Percentiles rank a stretch among this genome's conserved stretches.
phyloP scores from a whole-genome alignment of 2,113 vertebrate species.

The Melanerpes aurifrons region DNA sequence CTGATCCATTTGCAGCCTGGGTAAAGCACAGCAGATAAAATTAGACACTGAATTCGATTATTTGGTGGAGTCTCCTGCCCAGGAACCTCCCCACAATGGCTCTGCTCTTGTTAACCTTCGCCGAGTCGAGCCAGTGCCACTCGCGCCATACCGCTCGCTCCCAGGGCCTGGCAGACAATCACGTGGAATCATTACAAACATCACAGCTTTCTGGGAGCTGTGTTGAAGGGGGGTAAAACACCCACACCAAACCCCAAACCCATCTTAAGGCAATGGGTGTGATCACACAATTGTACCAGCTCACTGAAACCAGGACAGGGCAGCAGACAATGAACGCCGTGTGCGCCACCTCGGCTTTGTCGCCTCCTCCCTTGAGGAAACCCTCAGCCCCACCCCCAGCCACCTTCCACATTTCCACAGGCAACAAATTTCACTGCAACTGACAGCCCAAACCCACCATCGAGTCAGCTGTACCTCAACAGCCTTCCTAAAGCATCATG shows the following conservation, averaged over 20 bases:
- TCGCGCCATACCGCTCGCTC: background rate
- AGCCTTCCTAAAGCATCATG: too few relatives aligned
- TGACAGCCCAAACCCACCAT: background rate
- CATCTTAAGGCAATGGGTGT: background rate
- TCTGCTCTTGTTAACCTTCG: slow-evolving; percentile 44
- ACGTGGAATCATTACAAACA: background rate
- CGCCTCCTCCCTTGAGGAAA: background rate
- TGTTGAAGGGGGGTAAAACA: background rate
- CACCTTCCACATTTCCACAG: fast-evolving
- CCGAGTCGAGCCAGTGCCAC: background rate
- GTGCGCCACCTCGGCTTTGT: background rate
- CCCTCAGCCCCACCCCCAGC: fast-evolving
- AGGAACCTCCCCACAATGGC: slow-evolving; percentile 54
- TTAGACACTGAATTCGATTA: slow-evolving; percentile 60
- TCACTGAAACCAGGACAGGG: background rate
- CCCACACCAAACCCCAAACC: too few relatives aligned
- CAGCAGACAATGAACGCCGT: background rate
- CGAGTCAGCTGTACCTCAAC: background rate
- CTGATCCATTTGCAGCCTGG: slow-evolving; percentile 45
- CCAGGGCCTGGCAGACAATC: background rate
- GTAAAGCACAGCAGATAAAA: slow-evolving; percentile 47
- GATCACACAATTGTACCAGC: background rate
- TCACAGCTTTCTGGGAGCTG: background rate
- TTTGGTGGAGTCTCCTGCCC: slow-evolving; percentile 11
- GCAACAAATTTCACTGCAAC: background rate